Evolutionary conservation across 2,113 vertebrate species (phyloP), one percentile per base, ranked within the genome.

Genomic region (Coturnix japonica): DNA sequence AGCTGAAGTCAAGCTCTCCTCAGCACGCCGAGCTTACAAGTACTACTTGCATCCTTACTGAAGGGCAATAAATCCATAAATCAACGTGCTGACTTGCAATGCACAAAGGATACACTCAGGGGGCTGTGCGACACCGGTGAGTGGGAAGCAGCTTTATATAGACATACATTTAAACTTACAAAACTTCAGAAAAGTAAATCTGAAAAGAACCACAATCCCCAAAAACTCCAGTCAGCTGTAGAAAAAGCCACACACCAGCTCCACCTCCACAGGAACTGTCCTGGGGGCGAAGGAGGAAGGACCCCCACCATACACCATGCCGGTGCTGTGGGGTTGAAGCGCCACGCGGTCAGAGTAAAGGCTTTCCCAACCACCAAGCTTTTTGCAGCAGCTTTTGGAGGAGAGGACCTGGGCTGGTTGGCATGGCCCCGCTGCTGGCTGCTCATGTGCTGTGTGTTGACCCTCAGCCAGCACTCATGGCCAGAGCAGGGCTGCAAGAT

Each of bases 151-250:
- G 0, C 0, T 59, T 85, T 71, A 13, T 33, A 46, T 53, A 71
- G 1, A 35, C 39, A 41, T 33, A 37, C 66, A 51, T 83, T 88
- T 81, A 70, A 57, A 37, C 23, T 66, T 46, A 43, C 14, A 65
- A 85, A 69, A 67, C 12, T 33, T 53, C 44, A 73, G 81, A 88
- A 81, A 91, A 91, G 81, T 43, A 91, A 28, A 73, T 51, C 49
- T 43, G 14, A 85, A 25, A 61, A 69, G 67, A 26, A 17, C 9
- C 23, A 7, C 7, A 2, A 5, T 12, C 87, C 53, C 28, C 35
- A 44, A 33, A 63, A 35, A 8, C 9, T 63, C 4, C 6, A 0
- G 0, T 8, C 18, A 85, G 54, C 53, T 66, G 78, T 44, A 65
- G 59, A 14, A 70, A 56, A 69, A 91, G 79, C 72, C n/a, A 49